Base-by-base conservation (phyloP, 2,888 invertebrate species). In the Dicyrtomina minuta region DNA sequence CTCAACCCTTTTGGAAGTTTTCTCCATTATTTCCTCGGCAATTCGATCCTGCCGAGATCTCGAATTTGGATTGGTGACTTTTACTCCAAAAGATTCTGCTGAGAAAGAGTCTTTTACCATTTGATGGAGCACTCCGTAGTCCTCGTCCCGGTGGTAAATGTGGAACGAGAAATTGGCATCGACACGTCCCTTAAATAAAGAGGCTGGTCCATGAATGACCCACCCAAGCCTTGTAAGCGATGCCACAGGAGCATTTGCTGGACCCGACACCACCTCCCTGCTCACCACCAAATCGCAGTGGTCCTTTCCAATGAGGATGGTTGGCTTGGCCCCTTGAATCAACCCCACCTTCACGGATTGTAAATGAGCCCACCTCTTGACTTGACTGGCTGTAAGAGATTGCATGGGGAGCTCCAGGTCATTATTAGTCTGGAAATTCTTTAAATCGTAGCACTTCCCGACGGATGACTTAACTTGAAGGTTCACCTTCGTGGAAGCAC, bases 211-310 rank as follows among this genome's bases (percentile, higher is more conserved):
- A 33, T 49, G 49, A 12, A 72, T 4, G 5, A 56, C 53, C 68
- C 70, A 72, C 20, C 74, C 72, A 12, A 74, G 33, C 26, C 41
- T 41, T 0, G 68, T 68, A 20, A 17, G 13, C 0, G 58, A 58
- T 5, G 59, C 33, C 10, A 68, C 39, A 6, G 70, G 72, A 51
- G 66, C 61, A 22, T 49, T 41, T n/a, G 2, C 1, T 8, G 72
- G 67, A 53, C 27, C 2, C 24, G 15, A 13, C n/a, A n/a, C n/a
- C n/a, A 67, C 24, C 44, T 58, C 46, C 0, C 41, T 13, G 1
- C 60, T 6, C 0, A 51, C 13, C 1, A 55, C 61, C 26, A 73
- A 26, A 12, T 68, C 26, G 15, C 15, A n/a, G 24, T 73, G 20
- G 17, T 73, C 71, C 8, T 33, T 3, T 8, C 8, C 8, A 8